phyloP scores from a whole-genome alignment of 2,888 invertebrate genomes.

The Alitta virens region DNA sequence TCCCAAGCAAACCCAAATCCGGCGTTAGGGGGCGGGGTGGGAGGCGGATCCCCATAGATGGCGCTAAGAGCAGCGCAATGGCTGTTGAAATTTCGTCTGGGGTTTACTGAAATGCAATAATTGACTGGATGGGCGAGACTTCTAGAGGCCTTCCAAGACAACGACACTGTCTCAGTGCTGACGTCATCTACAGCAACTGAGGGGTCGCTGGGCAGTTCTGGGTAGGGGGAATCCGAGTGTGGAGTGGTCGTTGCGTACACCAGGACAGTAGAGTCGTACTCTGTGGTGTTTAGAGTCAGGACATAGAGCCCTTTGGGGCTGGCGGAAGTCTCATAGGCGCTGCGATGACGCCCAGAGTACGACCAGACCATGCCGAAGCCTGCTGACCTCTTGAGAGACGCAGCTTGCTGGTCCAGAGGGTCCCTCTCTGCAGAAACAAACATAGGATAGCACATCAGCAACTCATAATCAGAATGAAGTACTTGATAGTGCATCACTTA shows the following conservation, averaged over 20 bases:
- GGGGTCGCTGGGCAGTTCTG: constrained; percentile 32
- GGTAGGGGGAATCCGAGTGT: constrained; percentile 31
- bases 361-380: neutral
- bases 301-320: constrained; percentile 16
- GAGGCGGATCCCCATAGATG: constrained; percentile 48
- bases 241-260: constrained; percentile 41
- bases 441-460: too few relatives aligned
- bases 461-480: too few relatives aligned
- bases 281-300: constrained; percentile 37
- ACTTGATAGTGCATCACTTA: too few relatives aligned
- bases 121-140: constrained; percentile 21
- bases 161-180: constrained; percentile 25
- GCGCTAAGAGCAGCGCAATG: constrained; percentile 61
- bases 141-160: constrained; percentile 38
- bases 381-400: neutral
- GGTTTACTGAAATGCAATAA: constrained; percentile 61
- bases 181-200: constrained; percentile 28
- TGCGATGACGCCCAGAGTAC: neutral
- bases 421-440: constrained; percentile 4
- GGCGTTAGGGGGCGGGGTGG: constrained; percentile 39
- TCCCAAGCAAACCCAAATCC: constrained; percentile 50
- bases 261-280: constrained; percentile 41
- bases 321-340: constrained; percentile 5
- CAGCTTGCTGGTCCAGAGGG: constrained; percentile 3
- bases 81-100: constrained; percentile 57